Percentiles rank a stretch among this genome's conserved stretches.
Conservation (phyloP, 1,140 invertebrate genomes). For the Microplitis demolitor region DNA sequence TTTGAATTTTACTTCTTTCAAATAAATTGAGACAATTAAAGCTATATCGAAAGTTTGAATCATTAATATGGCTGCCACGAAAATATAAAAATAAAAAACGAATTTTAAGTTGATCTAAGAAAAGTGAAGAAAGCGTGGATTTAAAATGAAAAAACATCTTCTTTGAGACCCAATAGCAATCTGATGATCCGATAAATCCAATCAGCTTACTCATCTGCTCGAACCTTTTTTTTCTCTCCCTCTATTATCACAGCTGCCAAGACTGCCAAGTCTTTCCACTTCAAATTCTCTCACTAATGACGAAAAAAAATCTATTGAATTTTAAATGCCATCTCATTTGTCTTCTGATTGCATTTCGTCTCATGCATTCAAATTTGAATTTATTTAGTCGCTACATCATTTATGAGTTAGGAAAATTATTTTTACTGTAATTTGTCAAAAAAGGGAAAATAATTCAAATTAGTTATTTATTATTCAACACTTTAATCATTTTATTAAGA, state of each 20-base stretch:
- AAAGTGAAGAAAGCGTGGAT: conserved; percentile 10
- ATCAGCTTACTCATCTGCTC: conserved; percentile 55
- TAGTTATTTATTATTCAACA: no score
- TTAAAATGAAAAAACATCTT: background rate
- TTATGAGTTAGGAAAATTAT: no score
- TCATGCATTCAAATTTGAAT: no score
- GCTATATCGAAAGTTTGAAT: no score
- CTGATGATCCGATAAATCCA: conserved; percentile 55
- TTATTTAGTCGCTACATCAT: no score
- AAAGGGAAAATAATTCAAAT: no score
- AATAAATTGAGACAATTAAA: no score
- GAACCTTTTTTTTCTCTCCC: background rate
- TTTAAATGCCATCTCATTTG: conserved; percentile 9
- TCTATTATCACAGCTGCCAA: background rate
- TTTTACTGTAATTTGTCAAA: no score
- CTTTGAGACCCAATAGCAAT: conserved; percentile 25
- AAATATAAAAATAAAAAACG: background rate
- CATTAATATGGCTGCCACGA: background rate
- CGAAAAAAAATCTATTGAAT: conserved; percentile 13
- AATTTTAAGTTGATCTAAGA: background rate
- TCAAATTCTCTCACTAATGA: conserved; percentile 20
- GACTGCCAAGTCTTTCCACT: background rate
- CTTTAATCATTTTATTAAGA: no score
- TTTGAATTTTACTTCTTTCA: no score
- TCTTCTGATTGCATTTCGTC: conserved; percentile 7